Evolutionary conservation across 2,888 invertebrate species (phyloP).

Genomic region (Agonopterix alstromeriana): DNA sequence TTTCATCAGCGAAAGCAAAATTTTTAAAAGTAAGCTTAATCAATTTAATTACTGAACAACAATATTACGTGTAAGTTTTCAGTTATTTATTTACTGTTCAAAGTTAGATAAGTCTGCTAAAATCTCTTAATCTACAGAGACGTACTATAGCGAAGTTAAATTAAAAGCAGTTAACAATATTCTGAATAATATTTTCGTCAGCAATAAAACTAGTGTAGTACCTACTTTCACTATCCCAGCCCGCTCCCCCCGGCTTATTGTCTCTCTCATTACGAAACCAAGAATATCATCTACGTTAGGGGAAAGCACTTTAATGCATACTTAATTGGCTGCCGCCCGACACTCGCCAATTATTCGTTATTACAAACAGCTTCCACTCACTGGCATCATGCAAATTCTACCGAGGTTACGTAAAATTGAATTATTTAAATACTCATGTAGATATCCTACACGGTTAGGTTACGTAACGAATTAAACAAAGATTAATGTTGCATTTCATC

Average conservation of each 20-base stretch:
- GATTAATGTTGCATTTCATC: slow-evolving; percentile 10
- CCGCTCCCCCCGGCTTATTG: slow-evolving; percentile 23
- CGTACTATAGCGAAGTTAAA: no score
- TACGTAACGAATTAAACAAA: slow-evolving; percentile 16
- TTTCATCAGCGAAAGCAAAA: no score
- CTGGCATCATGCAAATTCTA: slow-evolving; percentile 30
- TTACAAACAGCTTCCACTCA: slow-evolving; percentile 26
- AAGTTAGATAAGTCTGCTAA: no score
- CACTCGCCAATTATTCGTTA: slow-evolving; percentile 37
- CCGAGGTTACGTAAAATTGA: slow-evolving; percentile 23
- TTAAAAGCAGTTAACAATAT: no score
- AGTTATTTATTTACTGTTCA: no score
- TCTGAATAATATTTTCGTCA: no score
- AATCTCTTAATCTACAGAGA: no score
- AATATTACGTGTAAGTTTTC: no score
- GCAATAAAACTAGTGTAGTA: no score
- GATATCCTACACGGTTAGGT: neutral
- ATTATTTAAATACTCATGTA: slow-evolving; percentile 18
- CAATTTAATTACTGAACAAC: no score
- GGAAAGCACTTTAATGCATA: slow-evolving; percentile 47
- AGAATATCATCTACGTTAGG: slow-evolving; percentile 39
- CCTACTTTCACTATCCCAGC: slow-evolving; percentile 9
- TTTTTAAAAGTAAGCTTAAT: no score
- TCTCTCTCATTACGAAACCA: slow-evolving; percentile 33
- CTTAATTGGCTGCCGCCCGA: slow-evolving; percentile 36